Conservation (phyloP, 2,113 vertebrate genomes). For the Phycodurus eques region DNA sequence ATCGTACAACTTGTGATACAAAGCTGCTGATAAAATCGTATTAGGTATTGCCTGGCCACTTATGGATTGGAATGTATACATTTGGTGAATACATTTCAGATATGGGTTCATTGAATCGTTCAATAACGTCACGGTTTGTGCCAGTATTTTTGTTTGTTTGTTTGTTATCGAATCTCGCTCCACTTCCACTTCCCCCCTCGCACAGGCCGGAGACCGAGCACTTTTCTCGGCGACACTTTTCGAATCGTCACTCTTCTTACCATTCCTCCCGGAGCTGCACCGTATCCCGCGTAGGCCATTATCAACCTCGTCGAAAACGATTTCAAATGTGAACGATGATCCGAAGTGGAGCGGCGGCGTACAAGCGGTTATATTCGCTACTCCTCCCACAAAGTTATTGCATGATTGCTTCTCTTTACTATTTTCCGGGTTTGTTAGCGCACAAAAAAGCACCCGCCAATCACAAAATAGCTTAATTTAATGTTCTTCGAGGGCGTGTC, state of each 20-base stretch:
- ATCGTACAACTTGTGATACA: background rate
- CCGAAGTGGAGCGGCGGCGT: background rate
- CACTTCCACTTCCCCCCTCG: slow-evolving; percentile 24
- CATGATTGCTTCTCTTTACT: too few relatives aligned
- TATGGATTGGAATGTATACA: too few relatives aligned
- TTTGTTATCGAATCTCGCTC: background rate
- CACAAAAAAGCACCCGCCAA: background rate
- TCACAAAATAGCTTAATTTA: background rate
- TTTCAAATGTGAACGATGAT: background rate
- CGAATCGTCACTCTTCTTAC: slow-evolving; percentile 24
- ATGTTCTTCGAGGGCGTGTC: slow-evolving; percentile 6
- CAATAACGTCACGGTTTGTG: background rate
- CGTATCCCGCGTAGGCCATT: slow-evolving; percentile 67
- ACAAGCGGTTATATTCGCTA: background rate
- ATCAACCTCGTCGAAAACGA: background rate
- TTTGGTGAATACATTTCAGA: too few relatives aligned
- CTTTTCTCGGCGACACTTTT: background rate
- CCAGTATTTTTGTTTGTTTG: background rate
- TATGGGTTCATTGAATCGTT: background rate
- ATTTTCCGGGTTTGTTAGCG: background rate
- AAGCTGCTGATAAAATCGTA: too few relatives aligned
- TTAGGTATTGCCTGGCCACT: too few relatives aligned
- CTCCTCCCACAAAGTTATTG: background rate
- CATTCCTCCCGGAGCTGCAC: slow-evolving; percentile 42
- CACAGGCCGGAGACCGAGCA: background rate